Evolutionary conservation across 2,888 invertebrate species (phyloP).

Genomic region (Caenorhabditis sp.): DNA sequence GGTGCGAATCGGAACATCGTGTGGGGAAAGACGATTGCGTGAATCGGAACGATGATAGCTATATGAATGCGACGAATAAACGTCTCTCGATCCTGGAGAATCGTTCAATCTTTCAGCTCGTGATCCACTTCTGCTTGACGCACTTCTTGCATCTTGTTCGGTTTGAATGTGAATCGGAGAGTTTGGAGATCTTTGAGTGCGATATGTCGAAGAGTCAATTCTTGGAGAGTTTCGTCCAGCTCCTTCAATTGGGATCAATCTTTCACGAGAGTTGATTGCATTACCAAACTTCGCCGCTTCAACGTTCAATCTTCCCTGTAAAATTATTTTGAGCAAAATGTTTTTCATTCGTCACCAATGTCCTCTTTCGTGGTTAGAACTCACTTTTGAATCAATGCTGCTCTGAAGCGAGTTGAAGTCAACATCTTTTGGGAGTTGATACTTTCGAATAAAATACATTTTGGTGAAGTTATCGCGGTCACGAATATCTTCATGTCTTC

Average conservation of each 20-base stretch:
- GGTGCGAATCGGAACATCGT: constrained; percentile 44
- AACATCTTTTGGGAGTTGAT: constrained; percentile 69
- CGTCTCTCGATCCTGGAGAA: constrained; percentile 44
- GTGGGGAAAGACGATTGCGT: constrained; percentile 50
- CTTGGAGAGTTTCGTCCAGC: constrained; percentile 37
- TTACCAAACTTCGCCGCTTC: constrained; percentile 62
- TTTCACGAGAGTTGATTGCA: constrained; percentile 61
- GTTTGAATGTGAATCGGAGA: constrained; percentile 56
- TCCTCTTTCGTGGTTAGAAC: too few species aligned
- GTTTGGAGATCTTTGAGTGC: constrained; percentile 38
- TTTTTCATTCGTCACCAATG: too few species aligned
- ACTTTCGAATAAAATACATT: constrained; percentile 70
- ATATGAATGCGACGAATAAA: constrained; percentile 49
- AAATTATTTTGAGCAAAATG: too few species aligned
- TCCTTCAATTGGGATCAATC: constrained; percentile 67
- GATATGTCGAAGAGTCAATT: constrained; percentile 23
- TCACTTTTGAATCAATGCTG: constrained; percentile 62
- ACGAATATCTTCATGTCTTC: constrained; percentile 67
- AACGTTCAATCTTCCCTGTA: constrained; percentile 64
- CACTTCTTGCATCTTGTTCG: constrained; percentile 42
- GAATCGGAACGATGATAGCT: constrained; percentile 55
- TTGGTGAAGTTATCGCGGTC: constrained; percentile 66
- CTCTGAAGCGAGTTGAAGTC: constrained; percentile 58
- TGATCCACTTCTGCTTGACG: constrained; percentile 33
- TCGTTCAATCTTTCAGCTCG: constrained; percentile 19